These are phyloP conservation scores for Semibalanus balanoides DNA, from an alignment of 1,140 invertebrate genomes.

Conservation along the genomic window DNA sequence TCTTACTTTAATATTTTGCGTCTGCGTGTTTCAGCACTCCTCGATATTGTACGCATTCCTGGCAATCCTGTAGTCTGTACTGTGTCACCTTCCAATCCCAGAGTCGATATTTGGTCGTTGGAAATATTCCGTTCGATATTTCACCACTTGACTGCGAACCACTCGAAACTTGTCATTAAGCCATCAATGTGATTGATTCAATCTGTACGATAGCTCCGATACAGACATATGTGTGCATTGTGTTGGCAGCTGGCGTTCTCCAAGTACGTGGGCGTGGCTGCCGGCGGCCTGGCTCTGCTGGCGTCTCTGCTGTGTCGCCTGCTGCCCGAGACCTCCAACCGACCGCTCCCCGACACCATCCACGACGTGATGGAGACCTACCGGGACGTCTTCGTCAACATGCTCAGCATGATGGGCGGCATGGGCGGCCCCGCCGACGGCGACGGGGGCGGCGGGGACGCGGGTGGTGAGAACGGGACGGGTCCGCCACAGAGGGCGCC, in stretches of 20 bases:
- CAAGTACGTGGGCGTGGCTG: neutral
- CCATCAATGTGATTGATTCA: too few species aligned
- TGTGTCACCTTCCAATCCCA: too few species aligned
- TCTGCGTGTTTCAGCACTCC: too few species aligned
- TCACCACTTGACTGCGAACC: too few species aligned
- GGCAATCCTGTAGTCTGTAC: too few species aligned
- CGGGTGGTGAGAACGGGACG: neutral
- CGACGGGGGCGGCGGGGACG: neutral
- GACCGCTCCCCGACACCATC: conserved; percentile 13
- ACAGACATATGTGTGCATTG: too few species aligned
- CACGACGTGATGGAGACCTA: conserved; percentile 6
- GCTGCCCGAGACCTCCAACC: conserved; percentile 11
- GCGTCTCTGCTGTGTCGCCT: conserved; percentile 8
- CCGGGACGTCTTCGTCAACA: neutral
- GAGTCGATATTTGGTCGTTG: too few species aligned
- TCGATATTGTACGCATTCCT: too few species aligned
- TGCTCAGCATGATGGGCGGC: conserved; percentile 1
- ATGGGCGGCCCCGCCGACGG: neutral
- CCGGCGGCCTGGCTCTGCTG: conserved; percentile 5
- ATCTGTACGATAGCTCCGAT: too few species aligned
- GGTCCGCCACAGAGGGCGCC: neutral
- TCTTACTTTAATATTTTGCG: too few species aligned
- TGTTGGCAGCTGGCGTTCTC: neutral
- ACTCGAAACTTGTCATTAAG: too few species aligned
- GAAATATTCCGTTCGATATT: too few species aligned